Evolutionary conservation across 2,797 vertebrate genomes (phyloP).

Genomic region (Clarias laeviceps): DNA sequence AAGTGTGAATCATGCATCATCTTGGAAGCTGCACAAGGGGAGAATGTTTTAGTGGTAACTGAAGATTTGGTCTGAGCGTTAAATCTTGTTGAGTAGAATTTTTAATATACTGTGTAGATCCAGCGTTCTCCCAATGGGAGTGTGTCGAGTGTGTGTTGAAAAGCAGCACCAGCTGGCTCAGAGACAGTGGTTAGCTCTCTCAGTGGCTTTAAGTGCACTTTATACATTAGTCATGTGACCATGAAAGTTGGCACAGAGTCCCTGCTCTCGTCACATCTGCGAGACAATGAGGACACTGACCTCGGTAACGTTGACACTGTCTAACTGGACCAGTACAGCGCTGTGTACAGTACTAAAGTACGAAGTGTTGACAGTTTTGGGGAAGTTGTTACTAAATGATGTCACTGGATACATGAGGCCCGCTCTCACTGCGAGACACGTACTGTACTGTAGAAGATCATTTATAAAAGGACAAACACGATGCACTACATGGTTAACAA

Average conservation of each 20-base stretch:
- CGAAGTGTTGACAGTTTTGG: neutral
- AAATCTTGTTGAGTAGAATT: neutral
- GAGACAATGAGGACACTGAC: conserved; percentile 20
- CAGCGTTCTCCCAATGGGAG: neutral
- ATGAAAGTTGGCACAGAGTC: conserved; percentile 42
- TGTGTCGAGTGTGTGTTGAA: neutral
- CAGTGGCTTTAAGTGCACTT: conserved; percentile 25
- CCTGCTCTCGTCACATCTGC: conserved; percentile 13
- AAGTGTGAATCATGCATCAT: neutral
- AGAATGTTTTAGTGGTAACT: neutral
- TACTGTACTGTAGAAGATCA: neutral
- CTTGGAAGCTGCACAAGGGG: neutral
- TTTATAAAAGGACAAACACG: neutral
- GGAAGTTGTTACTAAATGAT: too few relatives aligned
- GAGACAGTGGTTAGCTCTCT: neutral
- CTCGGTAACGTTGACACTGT: conserved; percentile 36
- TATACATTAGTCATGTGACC: conserved; percentile 32
- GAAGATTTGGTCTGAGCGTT: neutral
- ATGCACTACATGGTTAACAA: neutral
- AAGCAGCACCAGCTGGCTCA: conserved; percentile 9
- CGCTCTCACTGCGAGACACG: neutral
- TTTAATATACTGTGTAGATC: neutral
- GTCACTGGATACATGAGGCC: too few relatives aligned
- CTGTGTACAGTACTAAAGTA: conserved; percentile 17
- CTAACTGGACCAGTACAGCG: conserved; percentile 12